Conservation (phyloP, 2,113 vertebrate genomes). For the Brachyhypopomus gauderio region DNA sequence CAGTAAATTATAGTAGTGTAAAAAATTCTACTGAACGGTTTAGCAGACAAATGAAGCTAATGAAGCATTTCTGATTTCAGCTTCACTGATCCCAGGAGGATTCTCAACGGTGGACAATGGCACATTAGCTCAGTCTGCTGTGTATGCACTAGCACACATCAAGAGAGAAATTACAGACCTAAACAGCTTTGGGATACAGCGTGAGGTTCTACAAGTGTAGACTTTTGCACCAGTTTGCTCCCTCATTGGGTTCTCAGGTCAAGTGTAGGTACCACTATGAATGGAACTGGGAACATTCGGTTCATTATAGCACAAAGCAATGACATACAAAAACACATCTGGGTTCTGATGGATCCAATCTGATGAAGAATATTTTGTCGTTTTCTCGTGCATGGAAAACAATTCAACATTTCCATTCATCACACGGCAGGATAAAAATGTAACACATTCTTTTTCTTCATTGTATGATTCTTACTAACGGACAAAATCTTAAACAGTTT, state of each 20-base stretch:
- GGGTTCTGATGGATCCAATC: background rate
- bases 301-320: background rate
- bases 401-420: too few relatives aligned
- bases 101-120: background rate
- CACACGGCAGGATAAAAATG: too few relatives aligned
- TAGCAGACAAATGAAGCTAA: constrained; percentile 22
- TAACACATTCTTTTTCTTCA: too few relatives aligned
- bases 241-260: background rate
- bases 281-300: background rate
- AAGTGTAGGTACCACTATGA: background rate
- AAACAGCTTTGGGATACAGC: background rate
- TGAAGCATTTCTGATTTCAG: constrained; percentile 30
- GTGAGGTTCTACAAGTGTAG: background rate
- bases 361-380: background rate
- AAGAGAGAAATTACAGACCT: background rate
- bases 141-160: background rate
- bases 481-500: too few relatives aligned
- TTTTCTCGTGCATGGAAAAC: background rate
- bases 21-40: background rate
- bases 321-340: background rate
- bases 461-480: too few relatives aligned
- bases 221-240: background rate
- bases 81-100: constrained; percentile 10
- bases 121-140: constrained; percentile 17
- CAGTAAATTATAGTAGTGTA: too few relatives aligned